Evolutionary conservation across 2,888 invertebrate species (phyloP).

Genomic region (Phortica magna): DNA sequence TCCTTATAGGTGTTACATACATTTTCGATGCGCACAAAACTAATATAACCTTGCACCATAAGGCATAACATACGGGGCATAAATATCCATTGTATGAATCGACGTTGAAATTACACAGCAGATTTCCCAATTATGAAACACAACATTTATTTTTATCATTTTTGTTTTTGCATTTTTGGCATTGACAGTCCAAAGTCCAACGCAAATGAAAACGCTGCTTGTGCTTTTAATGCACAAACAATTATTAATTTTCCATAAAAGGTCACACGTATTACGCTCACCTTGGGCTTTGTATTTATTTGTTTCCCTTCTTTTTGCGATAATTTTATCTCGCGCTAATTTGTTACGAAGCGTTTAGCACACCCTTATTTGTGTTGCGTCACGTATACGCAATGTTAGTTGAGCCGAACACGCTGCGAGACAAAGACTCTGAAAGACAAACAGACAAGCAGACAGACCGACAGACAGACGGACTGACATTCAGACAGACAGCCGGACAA

Average conservation of each 20-base stretch:
- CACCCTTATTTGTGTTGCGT: conserved; percentile 52
- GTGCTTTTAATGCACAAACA: conserved; percentile 51
- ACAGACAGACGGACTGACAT: background rate
- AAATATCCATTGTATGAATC: no score
- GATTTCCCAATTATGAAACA: background rate
- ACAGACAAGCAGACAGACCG: background rate
- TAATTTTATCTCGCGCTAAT: conserved; percentile 51
- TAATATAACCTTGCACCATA: no score
- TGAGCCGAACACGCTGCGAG: background rate
- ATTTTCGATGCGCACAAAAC: no score
- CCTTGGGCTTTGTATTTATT: conserved; percentile 46
- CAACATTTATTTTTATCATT: no score
- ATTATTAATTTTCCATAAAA: conserved; percentile 63
- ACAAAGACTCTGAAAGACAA: background rate
- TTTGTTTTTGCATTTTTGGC: no score
- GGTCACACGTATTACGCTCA: conserved; percentile 12
- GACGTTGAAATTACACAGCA: no score
- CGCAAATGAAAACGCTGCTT: background rate
- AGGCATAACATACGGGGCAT: no score
- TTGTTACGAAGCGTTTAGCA: conserved; percentile 55
- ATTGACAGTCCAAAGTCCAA: background rate
- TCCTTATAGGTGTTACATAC: no score
- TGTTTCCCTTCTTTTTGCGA: conserved; percentile 39
- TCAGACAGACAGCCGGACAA: background rate
- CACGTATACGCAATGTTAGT: conserved; percentile 72